These are phyloP conservation scores for Stylophora pistillata DNA, from an alignment of 64 coral and sea anemone species.

Conservation along the genomic window DNA sequence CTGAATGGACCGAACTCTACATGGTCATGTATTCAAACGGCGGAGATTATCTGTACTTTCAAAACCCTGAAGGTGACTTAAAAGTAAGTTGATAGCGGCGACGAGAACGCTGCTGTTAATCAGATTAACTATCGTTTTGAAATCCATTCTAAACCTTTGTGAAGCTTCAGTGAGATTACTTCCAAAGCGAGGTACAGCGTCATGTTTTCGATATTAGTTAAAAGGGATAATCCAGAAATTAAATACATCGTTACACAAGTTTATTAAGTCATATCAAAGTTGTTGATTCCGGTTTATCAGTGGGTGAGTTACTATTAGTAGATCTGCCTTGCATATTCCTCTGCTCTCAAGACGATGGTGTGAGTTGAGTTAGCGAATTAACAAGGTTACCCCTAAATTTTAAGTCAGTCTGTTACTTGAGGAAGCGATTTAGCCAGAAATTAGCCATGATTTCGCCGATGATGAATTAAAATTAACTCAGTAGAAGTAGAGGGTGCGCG, in stretches of 20 bases:
- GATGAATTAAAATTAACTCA: too few relatives aligned
- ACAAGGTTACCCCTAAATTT: not conserved
- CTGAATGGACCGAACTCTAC: constrained; percentile 44
- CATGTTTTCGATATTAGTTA: not conserved
- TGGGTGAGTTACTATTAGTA: not conserved
- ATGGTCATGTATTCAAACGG: constrained; percentile 66
- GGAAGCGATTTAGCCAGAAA: too few relatives aligned
- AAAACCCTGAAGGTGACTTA: constrained; percentile 25
- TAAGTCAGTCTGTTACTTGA: too few relatives aligned
- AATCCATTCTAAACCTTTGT: not conserved
- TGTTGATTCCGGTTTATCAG: not conserved
- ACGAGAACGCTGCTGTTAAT: not conserved
- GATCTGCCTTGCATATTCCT: not conserved
- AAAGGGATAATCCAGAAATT: not conserved
- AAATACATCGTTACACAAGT: not conserved
- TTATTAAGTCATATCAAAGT: not conserved
- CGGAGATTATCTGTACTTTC: constrained; percentile 53
- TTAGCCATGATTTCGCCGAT: too few relatives aligned
- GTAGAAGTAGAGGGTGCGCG: too few relatives aligned
- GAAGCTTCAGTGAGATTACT: not conserved
- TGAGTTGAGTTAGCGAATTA: not conserved
- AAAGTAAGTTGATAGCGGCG: constrained; percentile 17
- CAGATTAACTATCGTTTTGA: not conserved
- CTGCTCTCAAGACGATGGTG: not conserved
- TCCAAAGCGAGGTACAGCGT: not conserved